Base-by-base conservation (phyloP, 2,888 invertebrate species). In the Diachrysia chrysitis region DNA sequence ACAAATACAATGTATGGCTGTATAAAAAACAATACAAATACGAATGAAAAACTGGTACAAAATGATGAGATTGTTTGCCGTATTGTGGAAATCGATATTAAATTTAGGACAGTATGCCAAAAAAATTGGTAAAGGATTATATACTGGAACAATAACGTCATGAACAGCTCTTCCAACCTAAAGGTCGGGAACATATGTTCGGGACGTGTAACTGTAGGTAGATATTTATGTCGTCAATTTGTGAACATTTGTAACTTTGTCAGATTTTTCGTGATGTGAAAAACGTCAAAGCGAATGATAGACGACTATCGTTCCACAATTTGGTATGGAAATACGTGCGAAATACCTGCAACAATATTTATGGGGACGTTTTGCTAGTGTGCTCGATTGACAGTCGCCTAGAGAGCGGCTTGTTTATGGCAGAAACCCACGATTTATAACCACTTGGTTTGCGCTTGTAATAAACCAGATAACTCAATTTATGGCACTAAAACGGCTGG, bases 401-500 rank as follows among this genome's bases (percentile, higher is more conserved):
- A 74, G 90, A 88, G 89, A 87, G 84, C 73, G 71, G 83, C 82
- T 87, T 87, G 89, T 89, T 88, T 89, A 89, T 86, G 83, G 84
- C 82, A 71, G 76, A 78, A 70, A 71, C 73, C 79, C 73, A 85
- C 81, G 87, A 89, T 90, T 90, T 91, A 91, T 87, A 86, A 83
- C 85, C 86, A 84, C 87, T 87, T 87, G 85, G 82, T 85, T 83
- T 85, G 85, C 77, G 86, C 84, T 86, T 85, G 89, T 90, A 90
- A 91, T 91, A 90, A 90, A 90, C 88, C 82, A 87, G 89, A 92
- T 91, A 90, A 89, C 90, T 91, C 87, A 87, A 89, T 91, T 90
- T 89, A 90, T 89, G 87, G 87, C 85, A 85, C 85, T 85, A 84
- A 86, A 89, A 85, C 83, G 85, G 85, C 78, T 77, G 79, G 81